Evolutionary conservation across 2,888 invertebrate genomes (phyloP).

Genomic region (Apantesis nais): DNA sequence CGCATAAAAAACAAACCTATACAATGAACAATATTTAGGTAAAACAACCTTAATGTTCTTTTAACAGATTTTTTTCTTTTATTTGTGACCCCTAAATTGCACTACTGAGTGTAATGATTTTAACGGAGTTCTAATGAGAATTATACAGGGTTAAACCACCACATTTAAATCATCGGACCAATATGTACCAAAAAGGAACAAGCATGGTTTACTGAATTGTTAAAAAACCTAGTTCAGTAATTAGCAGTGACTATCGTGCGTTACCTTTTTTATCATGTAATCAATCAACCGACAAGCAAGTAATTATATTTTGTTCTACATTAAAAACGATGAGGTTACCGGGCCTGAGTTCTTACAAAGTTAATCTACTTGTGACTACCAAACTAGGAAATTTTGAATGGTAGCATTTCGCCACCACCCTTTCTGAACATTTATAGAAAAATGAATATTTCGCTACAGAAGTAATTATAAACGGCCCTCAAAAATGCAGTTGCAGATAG

Average conservation of each 20-base stretch:
- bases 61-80: too few species aligned
- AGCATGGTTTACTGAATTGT: not conserved
- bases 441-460: not conserved
- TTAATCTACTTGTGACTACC: constrained; percentile 17
- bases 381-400: not conserved
- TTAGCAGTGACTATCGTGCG: not conserved
- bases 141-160: not conserved
- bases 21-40: too few species aligned
- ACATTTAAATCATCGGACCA: not conserved
- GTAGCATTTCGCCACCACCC: not conserved
- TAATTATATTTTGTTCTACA: constrained; percentile 17
- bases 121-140: too few species aligned
- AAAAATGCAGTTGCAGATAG: not conserved
- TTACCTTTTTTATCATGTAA: not conserved
- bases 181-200: not conserved
- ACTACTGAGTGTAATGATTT: too few species aligned
- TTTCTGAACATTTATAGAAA: constrained; percentile 9
- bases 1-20: too few species aligned
- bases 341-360: constrained; percentile 16
- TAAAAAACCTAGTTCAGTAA: not conserved
- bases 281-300: not conserved
- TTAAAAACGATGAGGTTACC: constrained; percentile 10
- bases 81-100: too few species aligned
- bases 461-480: not conserved
- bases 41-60: too few species aligned